Evolutionary conservation across 1,140 invertebrate genomes (phyloP).

Genomic region (Papilio machaon): DNA sequence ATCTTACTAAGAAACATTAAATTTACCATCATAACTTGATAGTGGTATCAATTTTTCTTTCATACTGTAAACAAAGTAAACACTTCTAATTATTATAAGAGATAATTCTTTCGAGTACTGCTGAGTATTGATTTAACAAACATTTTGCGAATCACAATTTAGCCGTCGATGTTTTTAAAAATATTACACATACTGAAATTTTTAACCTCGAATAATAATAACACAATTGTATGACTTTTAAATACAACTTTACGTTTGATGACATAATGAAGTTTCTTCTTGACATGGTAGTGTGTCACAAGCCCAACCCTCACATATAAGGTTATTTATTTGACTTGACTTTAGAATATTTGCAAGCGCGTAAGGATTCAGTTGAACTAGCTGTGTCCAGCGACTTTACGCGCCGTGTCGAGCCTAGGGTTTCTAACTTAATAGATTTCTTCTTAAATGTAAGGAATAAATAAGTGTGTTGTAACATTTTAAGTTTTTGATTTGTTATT

Average conservation of each 20-base stretch:
- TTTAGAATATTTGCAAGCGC: no score
- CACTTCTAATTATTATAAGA: constrained; percentile 4
- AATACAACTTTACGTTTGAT: constrained; percentile 2
- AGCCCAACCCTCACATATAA: background rate
- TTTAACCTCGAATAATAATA: constrained; percentile 20
- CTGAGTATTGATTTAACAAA: background rate
- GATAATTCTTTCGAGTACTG: constrained; percentile 5
- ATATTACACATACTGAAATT: constrained; percentile 23
- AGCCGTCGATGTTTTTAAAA: background rate
- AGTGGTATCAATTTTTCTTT: constrained; percentile 3
- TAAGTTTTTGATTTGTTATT: no score
- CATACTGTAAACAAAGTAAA: constrained; percentile 18
- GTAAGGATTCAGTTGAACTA: no score
- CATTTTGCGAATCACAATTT: constrained; percentile 8
- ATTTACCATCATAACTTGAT: constrained; percentile 18
- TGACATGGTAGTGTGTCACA: background rate
- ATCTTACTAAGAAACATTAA: constrained; percentile 18
- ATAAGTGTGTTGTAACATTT: no score
- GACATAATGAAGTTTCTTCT: constrained; percentile 4
- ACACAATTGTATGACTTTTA: constrained; percentile 14
- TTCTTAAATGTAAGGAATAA: no score
- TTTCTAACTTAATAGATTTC: no score
- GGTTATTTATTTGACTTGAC: background rate
- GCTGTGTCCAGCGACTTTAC: no score
- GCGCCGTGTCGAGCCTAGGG: no score